Percentiles rank a stretch among this genome's conserved stretches.
These are phyloP conservation scores for Mesorhabditis sp. DNA, from an alignment of 2,888 invertebrate genomes.

Conservation along the genomic window DNA sequence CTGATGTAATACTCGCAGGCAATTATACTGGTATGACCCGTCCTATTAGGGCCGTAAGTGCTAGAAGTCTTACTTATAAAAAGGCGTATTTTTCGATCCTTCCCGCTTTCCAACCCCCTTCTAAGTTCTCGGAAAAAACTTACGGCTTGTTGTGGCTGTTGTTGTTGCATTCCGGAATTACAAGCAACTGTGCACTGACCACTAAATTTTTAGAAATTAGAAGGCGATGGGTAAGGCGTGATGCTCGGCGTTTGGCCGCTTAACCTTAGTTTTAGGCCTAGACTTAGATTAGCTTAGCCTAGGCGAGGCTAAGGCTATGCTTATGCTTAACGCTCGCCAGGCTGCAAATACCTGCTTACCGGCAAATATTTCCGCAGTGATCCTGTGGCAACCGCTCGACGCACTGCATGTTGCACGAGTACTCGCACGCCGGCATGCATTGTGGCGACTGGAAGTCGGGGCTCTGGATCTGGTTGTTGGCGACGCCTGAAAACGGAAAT, in stretches of 20 bases:
- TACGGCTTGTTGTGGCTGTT: background rate
- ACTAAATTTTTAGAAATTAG: background rate
- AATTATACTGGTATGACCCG: too few relatives aligned
- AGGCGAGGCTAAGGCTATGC: too few relatives aligned
- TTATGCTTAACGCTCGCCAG: too few relatives aligned
- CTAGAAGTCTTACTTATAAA: too few relatives aligned
- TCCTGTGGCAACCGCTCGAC: conserved; percentile 32
- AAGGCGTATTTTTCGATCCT: too few relatives aligned
- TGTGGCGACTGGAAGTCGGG: conserved; percentile 32
- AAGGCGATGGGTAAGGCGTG: background rate
- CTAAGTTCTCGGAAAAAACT: too few relatives aligned
- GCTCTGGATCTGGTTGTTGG: background rate
- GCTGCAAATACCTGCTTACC: background rate
- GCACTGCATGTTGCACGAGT: conserved; percentile 37
- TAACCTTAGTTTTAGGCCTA: too few relatives aligned
- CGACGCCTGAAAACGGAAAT: background rate
- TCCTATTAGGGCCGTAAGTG: too few relatives aligned
- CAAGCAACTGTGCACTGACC: conserved; percentile 5
- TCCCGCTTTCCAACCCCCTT: too few relatives aligned
- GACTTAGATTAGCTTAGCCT: too few relatives aligned
- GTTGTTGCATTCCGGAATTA: background rate
- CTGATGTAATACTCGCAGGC: too few relatives aligned
- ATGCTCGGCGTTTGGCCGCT: too few relatives aligned
- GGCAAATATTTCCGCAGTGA: conserved; percentile 31
- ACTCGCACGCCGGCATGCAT: conserved; percentile 34